These are phyloP conservation scores for Microcebus murinus DNA, from an alignment of 2,113 vertebrate species.

Conservation along the genomic window DNA sequence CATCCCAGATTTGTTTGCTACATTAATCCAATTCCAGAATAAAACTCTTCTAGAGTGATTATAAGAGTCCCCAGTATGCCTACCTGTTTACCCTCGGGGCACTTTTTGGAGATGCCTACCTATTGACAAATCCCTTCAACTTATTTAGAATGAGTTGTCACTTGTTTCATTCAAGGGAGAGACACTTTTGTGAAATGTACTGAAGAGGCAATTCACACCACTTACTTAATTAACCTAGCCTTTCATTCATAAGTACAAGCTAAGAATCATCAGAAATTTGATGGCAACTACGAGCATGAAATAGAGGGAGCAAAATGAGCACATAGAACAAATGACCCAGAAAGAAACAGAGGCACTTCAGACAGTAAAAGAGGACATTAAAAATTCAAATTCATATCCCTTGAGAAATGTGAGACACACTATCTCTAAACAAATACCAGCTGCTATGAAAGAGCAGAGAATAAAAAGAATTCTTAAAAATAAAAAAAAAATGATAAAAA, in stretches of 20 bases:
- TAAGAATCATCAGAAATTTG: not conserved
- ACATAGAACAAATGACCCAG: not conserved
- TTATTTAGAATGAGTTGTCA: not conserved
- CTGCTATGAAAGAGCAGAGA: not conserved
- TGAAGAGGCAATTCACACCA: not conserved
- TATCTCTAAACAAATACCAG: not conserved
- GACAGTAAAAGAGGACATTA: not conserved
- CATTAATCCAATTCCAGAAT: not conserved
- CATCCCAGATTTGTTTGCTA: not conserved
- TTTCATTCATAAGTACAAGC: not conserved
- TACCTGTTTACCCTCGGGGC: not conserved
- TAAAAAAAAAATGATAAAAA: not conserved
- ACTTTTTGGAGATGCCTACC: not conserved
- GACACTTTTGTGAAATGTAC: not conserved
- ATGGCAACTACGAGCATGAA: not conserved
- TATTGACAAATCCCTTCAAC: not conserved
- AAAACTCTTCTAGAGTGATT: not conserved
- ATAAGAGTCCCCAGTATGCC: not conserved
- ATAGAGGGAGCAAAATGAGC: not conserved
- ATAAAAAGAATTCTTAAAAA: not conserved
- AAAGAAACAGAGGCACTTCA: constrained; percentile 4
- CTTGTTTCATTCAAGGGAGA: not conserved
- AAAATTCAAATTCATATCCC: constrained; percentile 21
- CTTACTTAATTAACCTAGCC: not conserved
- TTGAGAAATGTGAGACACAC: not conserved